These are phyloP conservation scores for Heterohyrax brucei DNA, from an alignment of 2,797 vertebrate genomes.

Conservation along the genomic window DNA sequence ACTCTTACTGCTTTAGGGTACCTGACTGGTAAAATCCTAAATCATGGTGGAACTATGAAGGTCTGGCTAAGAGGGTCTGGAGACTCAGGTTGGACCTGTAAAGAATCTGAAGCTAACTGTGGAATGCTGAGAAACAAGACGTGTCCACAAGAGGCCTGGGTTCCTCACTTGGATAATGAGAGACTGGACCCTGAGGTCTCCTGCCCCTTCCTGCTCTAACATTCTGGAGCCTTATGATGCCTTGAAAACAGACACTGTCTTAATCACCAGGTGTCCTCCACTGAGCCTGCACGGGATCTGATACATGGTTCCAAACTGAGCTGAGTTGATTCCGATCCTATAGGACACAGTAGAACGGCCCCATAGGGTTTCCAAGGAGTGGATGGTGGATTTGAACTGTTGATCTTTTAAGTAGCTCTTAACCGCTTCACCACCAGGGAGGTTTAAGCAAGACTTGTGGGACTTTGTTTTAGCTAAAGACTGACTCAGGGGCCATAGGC, in stretches of 20 bases:
- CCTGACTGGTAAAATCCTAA: neutral
- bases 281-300: neutral
- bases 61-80: neutral
- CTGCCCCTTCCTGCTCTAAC: neutral
- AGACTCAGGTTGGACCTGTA: neutral
- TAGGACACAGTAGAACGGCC: too few relatives aligned
- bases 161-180: neutral
- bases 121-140: neutral
- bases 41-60: neutral
- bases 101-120: neutral
- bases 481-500: neutral
- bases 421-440: neutral
- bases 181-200: neutral
- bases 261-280: neutral
- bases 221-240: neutral
- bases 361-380: too few relatives aligned
- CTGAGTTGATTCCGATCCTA: too few relatives aligned
- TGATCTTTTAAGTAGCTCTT: too few relatives aligned
- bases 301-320: too few relatives aligned
- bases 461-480: conserved; percentile 28
- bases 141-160: neutral
- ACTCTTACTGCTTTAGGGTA: neutral
- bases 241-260: neutral
- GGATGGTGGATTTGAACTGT: too few relatives aligned
- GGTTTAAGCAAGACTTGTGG: conserved; percentile 4